Evolutionary conservation across 2,113 vertebrate species (phyloP).

Genomic region (Chrysochloris asiatica): DNA sequence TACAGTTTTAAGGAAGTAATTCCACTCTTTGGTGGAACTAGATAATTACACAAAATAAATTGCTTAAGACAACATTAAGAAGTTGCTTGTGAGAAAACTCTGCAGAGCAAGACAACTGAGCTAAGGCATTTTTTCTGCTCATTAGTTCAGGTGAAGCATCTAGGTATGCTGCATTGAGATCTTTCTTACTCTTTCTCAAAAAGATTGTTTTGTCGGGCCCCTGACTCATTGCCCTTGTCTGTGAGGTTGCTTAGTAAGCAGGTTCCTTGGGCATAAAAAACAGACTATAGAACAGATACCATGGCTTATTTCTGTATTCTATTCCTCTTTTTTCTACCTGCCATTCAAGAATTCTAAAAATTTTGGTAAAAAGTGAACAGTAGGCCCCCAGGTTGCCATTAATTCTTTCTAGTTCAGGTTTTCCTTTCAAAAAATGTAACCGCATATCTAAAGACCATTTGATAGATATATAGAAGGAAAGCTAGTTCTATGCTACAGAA

Average conservation of each 20-base stretch:
- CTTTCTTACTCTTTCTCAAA: not conserved
- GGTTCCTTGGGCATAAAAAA: not conserved
- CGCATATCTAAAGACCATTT: not conserved
- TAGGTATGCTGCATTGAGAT: not conserved
- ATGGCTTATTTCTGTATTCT: not conserved
- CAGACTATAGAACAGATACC: not conserved
- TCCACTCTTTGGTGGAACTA: constrained; percentile 75
- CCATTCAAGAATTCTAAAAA: not conserved
- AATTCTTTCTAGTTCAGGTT: not conserved
- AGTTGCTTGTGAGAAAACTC: not conserved
- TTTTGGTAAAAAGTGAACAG: not conserved
- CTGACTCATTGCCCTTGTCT: not conserved
- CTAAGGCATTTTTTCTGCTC: constrained; percentile 1
- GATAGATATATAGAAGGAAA: not conserved
- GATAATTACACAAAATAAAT: constrained; percentile 68
- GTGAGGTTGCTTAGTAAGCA: not conserved
- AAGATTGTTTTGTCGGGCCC: not conserved
- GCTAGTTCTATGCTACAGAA: not conserved
- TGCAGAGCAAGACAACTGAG: not conserved
- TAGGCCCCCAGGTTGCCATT: not conserved
- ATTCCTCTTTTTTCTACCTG: not conserved
- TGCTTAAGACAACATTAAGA: constrained; percentile 42
- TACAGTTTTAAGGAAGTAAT: constrained; percentile 80
- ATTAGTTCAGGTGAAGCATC: constrained; percentile 6
- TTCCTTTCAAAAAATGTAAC: not conserved